Percentiles rank a stretch among this genome's conserved stretches.
Evolutionary conservation across 2,797 vertebrate genomes (phyloP).

Genomic region (Otolemur crassicaudatus): DNA sequence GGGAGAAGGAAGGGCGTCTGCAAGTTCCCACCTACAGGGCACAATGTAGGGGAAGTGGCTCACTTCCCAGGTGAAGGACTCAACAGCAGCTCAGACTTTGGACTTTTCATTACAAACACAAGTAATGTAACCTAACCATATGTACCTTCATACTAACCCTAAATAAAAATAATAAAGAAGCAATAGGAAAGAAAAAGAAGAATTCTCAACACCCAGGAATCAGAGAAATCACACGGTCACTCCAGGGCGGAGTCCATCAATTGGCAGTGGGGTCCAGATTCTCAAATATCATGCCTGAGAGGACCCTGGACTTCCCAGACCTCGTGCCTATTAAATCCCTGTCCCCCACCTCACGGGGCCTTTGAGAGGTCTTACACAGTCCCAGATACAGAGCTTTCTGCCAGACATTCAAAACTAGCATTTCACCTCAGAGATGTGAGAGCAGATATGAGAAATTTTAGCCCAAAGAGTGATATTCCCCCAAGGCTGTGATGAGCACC

Average conservation of each 20-base stretch:
- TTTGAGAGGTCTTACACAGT: neutral
- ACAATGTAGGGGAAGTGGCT: no score
- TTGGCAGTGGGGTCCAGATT: neutral
- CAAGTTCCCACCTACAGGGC: no score
- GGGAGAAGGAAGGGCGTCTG: no score
- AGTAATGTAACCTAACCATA: no score
- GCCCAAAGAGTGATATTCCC: slow-evolving; percentile 62
- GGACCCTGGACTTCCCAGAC: neutral
- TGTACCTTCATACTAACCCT: no score
- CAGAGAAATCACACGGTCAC: neutral
- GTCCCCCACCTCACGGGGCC: fast-evolving
- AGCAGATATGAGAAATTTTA: slow-evolving; percentile 76
- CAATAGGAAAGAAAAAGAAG: no score
- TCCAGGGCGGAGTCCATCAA: no score
- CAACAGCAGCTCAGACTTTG: no score
- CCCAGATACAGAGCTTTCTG: slow-evolving; percentile 43
- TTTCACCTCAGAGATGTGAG: slow-evolving; percentile 71
- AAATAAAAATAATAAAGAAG: no score
- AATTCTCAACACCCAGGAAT: neutral
- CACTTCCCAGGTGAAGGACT: no score
- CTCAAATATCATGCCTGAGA: neutral
- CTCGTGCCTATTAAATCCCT: neutral
- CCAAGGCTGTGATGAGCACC: slow-evolving; percentile 66
- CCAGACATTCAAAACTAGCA: slow-evolving; percentile 70
- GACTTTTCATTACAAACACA: no score